These are phyloP conservation scores for Tridacna crocea DNA, from an alignment of 2,888 invertebrate species.

Conservation along the genomic window DNA sequence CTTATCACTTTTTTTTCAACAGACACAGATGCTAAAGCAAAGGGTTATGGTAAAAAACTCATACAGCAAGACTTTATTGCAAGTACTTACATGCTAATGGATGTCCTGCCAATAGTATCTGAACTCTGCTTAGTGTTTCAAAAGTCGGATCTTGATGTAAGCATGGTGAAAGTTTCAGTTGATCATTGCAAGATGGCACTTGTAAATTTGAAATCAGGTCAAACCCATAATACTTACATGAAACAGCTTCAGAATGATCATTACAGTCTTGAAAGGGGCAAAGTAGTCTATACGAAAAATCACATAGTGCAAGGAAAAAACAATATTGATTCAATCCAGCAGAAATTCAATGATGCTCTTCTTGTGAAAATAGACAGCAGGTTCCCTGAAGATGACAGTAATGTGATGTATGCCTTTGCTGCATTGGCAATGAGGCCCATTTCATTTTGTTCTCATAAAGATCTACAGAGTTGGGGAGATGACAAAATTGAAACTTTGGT, in stretches of 20 bases:
- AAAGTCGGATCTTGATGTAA: constrained; percentile 23
- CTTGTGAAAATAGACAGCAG: constrained; percentile 27
- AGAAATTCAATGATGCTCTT: constrained; percentile 22
- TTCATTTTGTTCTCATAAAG: constrained; percentile 14
- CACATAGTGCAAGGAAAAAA: constrained; percentile 31
- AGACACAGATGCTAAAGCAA: constrained; percentile 38
- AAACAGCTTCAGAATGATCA: constrained; percentile 13
- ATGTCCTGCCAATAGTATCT: constrained; percentile 30
- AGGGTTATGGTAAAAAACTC: constrained; percentile 38
- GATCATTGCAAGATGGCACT: constrained; percentile 18
- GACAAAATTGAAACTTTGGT: constrained; percentile 31
- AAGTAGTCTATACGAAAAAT: constrained; percentile 30
- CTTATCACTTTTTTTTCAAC: constrained; percentile 15
- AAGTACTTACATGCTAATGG: constrained; percentile 21
- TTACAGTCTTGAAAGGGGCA: constrained; percentile 14
- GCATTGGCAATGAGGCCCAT: constrained; percentile 34
- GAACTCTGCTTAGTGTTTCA: constrained; percentile 32
- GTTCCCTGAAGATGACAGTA: constrained; percentile 38
- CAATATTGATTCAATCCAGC: constrained; percentile 29
- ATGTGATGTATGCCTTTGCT: constrained; percentile 34
- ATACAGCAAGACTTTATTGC: constrained; percentile 31
- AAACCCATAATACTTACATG: constrained; percentile 14
- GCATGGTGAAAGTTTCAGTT: constrained; percentile 15
- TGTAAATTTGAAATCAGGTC: constrained; percentile 9
- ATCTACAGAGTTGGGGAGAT: constrained; percentile 33